Base-by-base conservation (phyloP, 1,140 invertebrate genomes). In the Hylyphantes graminicola region DNA sequence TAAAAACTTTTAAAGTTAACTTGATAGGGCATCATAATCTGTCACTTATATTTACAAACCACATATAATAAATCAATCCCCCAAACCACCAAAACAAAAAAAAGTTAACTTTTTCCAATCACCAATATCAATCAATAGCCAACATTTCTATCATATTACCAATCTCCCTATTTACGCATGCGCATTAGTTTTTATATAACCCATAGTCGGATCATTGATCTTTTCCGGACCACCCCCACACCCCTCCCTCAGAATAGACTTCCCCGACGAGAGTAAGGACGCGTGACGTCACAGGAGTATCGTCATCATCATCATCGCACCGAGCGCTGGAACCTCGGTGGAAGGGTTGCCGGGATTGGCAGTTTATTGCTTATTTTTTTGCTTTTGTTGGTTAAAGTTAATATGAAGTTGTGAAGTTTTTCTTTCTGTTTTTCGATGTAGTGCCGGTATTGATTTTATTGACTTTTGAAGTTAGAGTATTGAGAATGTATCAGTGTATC, bases 221-320 rank as follows among this genome's bases (percentile, higher is more conserved):
- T 53, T 59, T 81, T 48, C 35, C 35, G 5, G 59, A 21, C 21
- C 12, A 53, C 12, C 48, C 68, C 63, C 19, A 12, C 55, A 11
- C 53, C 79, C 79, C 68, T 64, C 68, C 10, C 54, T 17, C 15
- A 12, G 48, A 73, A 63, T 81, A 59, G 79, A 81, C 79, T 81
- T 51, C 9, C 19, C 59, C 53, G 67, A 81, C 79, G 79, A 81
- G 79, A 81, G 79, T 81, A 81, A 81, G 79, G 79, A 81, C 68
- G 67, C 68, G 79, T 81, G 79, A 81, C 79, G 79, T 81, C 79
- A 81, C 79, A 73, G 79, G 73, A 73, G 79, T 70, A 81, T 81
- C 79, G 79, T 81, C 79, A 81, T 81, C 79, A 81, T 81, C 79
- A 81, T 81, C 79, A 81, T 81, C 79, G 73, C 77, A 67, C 63